Conservation (phyloP, 1,140 invertebrate species). For the Calliphora vicina region DNA sequence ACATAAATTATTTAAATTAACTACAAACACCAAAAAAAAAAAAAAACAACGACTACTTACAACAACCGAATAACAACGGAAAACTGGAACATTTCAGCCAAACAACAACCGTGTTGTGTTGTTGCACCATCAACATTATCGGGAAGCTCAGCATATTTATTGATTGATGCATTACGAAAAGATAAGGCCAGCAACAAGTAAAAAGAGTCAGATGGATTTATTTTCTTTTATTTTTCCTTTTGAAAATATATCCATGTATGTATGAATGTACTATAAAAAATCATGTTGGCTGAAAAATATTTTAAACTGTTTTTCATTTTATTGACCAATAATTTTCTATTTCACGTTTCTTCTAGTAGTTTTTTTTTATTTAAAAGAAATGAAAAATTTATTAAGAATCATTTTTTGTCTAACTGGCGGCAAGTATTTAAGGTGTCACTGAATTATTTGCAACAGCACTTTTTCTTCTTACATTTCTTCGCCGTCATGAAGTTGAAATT, state of each 20-base stretch:
- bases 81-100: neutral
- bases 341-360: neutral
- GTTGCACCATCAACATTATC: neutral
- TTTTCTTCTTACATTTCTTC: neutral
- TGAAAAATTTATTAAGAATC: neutral
- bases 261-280: no score
- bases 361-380: neutral
- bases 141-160: constrained; percentile 14
- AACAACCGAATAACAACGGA: neutral
- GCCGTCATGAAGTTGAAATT: neutral
- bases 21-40: neutral
- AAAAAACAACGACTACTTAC: neutral
- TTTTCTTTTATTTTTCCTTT: neutral
- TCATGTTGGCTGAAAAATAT: neutral
- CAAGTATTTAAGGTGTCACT: neutral
- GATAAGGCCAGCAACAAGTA: neutral
- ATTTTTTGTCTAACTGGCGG: constrained; percentile 6
- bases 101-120: neutral
- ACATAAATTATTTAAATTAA: constrained; percentile 37
- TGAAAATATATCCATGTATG: neutral
- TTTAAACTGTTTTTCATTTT: neutral
- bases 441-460: constrained; percentile 16
- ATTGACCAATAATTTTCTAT: neutral
- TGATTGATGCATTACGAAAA: constrained; percentile 23
- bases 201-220: neutral